Percentiles rank a stretch among this genome's conserved stretches.
phyloP scores from a whole-genome alignment of 2,797 vertebrate species.

The Miichthys miiuy region DNA sequence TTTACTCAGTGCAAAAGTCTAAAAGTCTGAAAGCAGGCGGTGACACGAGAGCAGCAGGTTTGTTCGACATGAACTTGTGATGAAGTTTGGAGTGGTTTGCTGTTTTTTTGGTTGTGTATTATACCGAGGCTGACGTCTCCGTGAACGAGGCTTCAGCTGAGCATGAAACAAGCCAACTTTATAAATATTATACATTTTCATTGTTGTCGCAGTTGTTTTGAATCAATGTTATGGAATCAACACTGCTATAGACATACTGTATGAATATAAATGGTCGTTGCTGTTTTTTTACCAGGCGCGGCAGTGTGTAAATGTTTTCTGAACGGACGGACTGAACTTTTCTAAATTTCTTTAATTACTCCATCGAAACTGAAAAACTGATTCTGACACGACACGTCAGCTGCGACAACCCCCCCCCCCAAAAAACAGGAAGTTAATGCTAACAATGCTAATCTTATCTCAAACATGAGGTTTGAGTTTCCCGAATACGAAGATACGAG shows the following conservation, averaged over 20 bases:
- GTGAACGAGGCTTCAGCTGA: constrained; percentile 57
- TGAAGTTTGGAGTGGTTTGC: constrained; percentile 27
- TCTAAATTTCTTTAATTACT: constrained; percentile 32
- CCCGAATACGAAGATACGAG: background rate
- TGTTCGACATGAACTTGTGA: constrained; percentile 14
- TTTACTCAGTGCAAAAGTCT: background rate
- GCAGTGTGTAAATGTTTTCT: constrained; percentile 61
- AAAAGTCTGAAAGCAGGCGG: rapidly evolving
- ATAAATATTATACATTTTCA: constrained; percentile 80
- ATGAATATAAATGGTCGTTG: constrained; percentile 78
- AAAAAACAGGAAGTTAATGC: background rate
- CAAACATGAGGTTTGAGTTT: background rate
- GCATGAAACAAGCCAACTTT: constrained; percentile 82
- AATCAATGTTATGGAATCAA: constrained; percentile 73
- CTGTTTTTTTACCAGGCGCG: constrained; percentile 66
- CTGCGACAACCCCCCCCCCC: background rate
- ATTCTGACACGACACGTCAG: background rate
- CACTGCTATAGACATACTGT: constrained; percentile 76
- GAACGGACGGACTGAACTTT: constrained; percentile 52
- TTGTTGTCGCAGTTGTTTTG: constrained; percentile 76
- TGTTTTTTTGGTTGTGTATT: constrained; percentile 70
- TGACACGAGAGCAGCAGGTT: background rate
- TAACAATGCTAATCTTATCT: background rate
- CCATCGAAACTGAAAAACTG: background rate
- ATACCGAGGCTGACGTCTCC: constrained; percentile 59